Evolutionary conservation across 2,888 invertebrate genomes (phyloP), one percentile per base, ranked within the genome.

Genomic region (Diachrysia chrysitis): DNA sequence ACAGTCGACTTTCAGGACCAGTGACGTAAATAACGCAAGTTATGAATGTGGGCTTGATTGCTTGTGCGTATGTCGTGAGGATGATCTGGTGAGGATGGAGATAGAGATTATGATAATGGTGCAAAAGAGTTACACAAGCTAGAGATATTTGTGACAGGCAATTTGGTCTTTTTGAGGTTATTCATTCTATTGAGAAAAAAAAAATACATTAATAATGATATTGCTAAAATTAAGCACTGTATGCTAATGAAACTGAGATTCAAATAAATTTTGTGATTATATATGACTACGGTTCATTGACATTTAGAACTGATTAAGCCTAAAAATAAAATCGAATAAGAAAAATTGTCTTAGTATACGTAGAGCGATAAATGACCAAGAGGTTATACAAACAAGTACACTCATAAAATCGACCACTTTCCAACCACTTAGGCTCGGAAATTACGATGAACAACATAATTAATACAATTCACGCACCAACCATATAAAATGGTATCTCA

Each of bases 1-100:
- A 81, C 81, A 82, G 84, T 83, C 90, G 88, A 87, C 89, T 88
- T 89, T 88, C 87, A 85, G 87, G 84, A 78, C 77, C 85, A 83
- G 84, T 78, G 85, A 86, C 75, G 83, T 73, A 84, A 82, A 85
- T 86, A 87, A 88, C 81, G 79, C 83, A 85, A 83, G 87, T 75
- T 76, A 78, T 73, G 73, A 69, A 71, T 76, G 77, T 73, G 71
- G 29, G 55, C 66, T 64, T 78, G 73, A 80, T 82, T 71, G 66
- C 63, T 59, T 65, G n/a, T n/a, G 60, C 54, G 71, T 79, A 66
- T 71, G 69, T 65, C 63, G 53, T 75, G 71, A 35, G 64, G 56
- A 59, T 51, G 12, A 17, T 10, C 9, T 37, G 32, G 48, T n/a
- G n/a, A n/a, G n/a, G n/a, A 53, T 54, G 25, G 25, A 25, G 37